A percentile compares a stretch with the other conserved stretches of the same genome.
Conservation (phyloP, 2,797 vertebrate genomes). For the Fundulus diaphanus region DNA sequence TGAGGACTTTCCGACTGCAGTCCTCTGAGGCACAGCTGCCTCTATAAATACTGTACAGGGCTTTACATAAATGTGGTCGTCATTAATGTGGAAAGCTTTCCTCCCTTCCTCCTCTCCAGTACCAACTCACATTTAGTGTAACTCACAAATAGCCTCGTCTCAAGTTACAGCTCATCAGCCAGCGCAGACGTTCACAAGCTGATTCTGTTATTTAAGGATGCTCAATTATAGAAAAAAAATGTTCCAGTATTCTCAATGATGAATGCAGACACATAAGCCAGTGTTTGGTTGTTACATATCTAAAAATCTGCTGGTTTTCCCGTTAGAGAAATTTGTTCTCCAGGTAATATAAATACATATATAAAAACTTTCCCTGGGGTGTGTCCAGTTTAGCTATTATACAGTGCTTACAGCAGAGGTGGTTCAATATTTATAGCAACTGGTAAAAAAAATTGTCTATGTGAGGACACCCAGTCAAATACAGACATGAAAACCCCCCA, state of each 20-base stretch:
- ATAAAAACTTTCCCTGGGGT: background rate
- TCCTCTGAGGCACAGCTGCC: slow-evolving; percentile 59
- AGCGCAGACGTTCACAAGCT: slow-evolving; percentile 17
- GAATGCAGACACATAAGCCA: slow-evolving; percentile 16
- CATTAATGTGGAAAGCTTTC: slow-evolving; percentile 67
- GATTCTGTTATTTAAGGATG: slow-evolving; percentile 46
- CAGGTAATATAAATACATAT: background rate
- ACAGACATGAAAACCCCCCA: no score
- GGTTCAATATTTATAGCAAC: no score
- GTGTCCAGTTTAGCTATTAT: background rate
- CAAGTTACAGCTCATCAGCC: slow-evolving; percentile 26
- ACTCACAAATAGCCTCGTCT: slow-evolving; percentile 53
- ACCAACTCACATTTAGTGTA: slow-evolving; percentile 33
- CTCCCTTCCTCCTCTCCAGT: slow-evolving; percentile 25
- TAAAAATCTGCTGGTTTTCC: slow-evolving; percentile 3
- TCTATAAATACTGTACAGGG: slow-evolving; percentile 65
- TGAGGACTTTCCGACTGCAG: slow-evolving; percentile 58
- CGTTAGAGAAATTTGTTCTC: background rate
- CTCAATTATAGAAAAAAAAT: slow-evolving; percentile 35
- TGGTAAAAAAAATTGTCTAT: no score
- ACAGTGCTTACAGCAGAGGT: background rate
- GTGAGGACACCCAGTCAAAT: no score
- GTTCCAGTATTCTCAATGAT: slow-evolving; percentile 27
- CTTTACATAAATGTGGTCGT: slow-evolving; percentile 68
- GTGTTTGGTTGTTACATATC: slow-evolving; percentile 3